phyloP scores from a whole-genome alignment of 2,797 vertebrate genomes.

The Rhinichthys osculus region DNA sequence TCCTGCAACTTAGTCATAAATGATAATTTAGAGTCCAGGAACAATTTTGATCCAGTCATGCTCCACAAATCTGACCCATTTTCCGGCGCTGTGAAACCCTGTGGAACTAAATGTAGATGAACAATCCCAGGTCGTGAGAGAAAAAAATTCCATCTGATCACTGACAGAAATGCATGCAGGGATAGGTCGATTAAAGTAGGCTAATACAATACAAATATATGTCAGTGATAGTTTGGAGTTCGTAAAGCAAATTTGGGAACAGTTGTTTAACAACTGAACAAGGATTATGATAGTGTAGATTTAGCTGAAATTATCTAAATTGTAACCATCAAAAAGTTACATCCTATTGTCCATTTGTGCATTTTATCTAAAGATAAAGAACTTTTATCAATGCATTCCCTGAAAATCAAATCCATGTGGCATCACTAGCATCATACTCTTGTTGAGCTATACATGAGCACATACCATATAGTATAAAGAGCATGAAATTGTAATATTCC shows the following conservation, averaged over 20 bases:
- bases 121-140: constrained; percentile 31
- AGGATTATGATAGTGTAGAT: not conserved
- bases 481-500: not conserved
- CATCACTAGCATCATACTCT: not conserved
- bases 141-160: constrained; percentile 39
- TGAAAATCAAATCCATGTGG: not conserved
- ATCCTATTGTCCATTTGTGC: not conserved
- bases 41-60: constrained; percentile 61
- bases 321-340: not conserved
- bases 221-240: not conserved
- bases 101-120: constrained; percentile 45
- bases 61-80: constrained; percentile 63
- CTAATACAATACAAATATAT: not conserved
- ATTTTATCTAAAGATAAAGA: not conserved
- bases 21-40: constrained; percentile 43
- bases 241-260: not conserved
- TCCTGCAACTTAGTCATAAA: constrained; percentile 50
- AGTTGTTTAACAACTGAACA: not conserved
- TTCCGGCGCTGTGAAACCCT: constrained; percentile 54
- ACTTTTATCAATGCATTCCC: not conserved
- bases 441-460: not conserved
- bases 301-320: not conserved
- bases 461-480: not conserved
- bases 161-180: constrained; percentile 8
- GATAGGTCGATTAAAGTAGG: constrained; percentile 28